These are phyloP conservation scores for Eupeodes corollae DNA, from an alignment of 1,140 invertebrate genomes.

Conservation along the genomic window DNA sequence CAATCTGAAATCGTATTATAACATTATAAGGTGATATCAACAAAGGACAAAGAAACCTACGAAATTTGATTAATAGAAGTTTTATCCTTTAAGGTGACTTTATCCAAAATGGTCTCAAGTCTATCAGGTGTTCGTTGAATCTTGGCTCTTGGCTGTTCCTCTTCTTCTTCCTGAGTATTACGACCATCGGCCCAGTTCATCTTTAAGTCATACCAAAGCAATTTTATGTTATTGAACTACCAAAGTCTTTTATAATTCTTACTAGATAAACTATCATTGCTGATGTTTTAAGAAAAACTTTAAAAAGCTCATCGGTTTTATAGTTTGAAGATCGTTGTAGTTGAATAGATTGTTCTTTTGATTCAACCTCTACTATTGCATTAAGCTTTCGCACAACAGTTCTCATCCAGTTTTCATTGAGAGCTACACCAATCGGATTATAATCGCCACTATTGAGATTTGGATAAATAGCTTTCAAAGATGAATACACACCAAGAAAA, in stretches of 20 bases:
- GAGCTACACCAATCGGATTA: conserved; percentile 14
- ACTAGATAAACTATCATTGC: conserved; percentile 23
- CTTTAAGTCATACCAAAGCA: conserved; percentile 8
- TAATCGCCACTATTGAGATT: conserved; percentile 14
- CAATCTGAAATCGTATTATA: too few species aligned
- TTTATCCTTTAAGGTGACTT: too few species aligned
- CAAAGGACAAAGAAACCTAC: too few species aligned
- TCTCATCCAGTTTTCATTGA: conserved; percentile 17
- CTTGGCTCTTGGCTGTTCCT: conserved; percentile 12
- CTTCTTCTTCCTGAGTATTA: neutral
- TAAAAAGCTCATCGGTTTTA: conserved; percentile 10
- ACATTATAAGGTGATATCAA: too few species aligned
- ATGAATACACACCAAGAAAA: conserved; percentile 14
- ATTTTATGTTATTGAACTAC: too few species aligned
- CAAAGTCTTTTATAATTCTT: conserved; percentile 7
- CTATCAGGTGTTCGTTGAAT: conserved; percentile 10
- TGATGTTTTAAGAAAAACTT: conserved; percentile 22
- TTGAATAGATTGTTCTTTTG: conserved; percentile 12
- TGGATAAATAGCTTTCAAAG: conserved; percentile 19
- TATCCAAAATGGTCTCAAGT: conserved; percentile 14
- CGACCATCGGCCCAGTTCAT: conserved; percentile 15
- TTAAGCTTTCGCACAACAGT: conserved; percentile 16
- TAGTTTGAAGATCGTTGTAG: conserved; percentile 5
- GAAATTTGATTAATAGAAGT: too few species aligned
- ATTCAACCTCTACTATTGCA: conserved; percentile 23